phyloP scores from a whole-genome alignment of 2,797 vertebrate genomes.

The Crocodylus rhombifer region DNA sequence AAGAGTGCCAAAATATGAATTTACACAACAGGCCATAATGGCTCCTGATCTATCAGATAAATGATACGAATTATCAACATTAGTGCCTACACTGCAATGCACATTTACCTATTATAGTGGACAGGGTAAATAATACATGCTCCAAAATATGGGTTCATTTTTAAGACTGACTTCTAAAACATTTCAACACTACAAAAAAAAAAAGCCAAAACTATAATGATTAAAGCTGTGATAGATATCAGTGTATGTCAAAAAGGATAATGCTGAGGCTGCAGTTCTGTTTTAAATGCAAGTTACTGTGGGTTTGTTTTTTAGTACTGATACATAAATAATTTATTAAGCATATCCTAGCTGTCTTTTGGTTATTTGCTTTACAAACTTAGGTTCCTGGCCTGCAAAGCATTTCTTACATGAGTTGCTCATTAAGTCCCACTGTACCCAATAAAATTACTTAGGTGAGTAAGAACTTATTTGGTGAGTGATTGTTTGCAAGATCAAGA shows the following conservation, averaged over 20 bases:
- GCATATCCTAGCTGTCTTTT: not conserved
- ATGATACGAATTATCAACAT: constrained; percentile 63
- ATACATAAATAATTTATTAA: not conserved
- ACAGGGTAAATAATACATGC: constrained; percentile 29
- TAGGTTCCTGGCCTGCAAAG: not conserved
- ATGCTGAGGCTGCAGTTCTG: not conserved
- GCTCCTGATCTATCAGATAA: constrained; percentile 76
- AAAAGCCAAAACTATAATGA: not conserved
- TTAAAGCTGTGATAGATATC: not conserved
- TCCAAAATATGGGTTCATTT: constrained; percentile 33
- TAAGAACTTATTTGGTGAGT: constrained; percentile 42
- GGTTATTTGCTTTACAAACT: not conserved
- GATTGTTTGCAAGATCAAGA: constrained; percentile 45
- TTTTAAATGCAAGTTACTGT: not conserved
- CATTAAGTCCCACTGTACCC: not conserved
- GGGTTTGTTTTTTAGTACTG: not conserved
- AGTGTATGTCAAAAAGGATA: not conserved
- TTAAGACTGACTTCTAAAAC: constrained; percentile 35
- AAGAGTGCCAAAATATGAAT: constrained; percentile 81
- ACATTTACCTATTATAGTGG: not conserved
- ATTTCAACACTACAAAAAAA: not conserved
- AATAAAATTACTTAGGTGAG: not conserved
- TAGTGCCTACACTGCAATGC: not conserved
- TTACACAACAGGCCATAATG: constrained; percentile 67
- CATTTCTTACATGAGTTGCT: not conserved